phyloP scores from a whole-genome alignment of 2,797 vertebrate genomes.

The Morelia viridis region DNA sequence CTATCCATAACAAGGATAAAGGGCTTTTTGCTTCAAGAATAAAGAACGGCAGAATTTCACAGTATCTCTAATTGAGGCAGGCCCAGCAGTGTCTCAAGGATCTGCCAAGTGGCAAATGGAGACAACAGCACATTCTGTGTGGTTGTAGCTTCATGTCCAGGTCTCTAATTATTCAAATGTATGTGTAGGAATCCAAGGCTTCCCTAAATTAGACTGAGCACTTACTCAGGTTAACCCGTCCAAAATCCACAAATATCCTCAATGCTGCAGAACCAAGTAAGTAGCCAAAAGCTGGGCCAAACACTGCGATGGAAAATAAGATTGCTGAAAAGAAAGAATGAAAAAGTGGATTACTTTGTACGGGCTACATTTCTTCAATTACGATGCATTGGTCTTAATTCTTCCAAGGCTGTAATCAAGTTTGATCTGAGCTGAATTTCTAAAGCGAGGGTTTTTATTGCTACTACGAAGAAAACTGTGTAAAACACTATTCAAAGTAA shows the following conservation, averaged over 20 bases:
- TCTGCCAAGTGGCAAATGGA: accelerated
- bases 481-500: neutral
- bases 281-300: slow-evolving; percentile 92
- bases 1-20: neutral
- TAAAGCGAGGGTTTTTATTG: neutral
- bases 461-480: neutral
- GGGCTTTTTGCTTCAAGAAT: neutral
- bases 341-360: neutral
- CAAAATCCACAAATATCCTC: slow-evolving; percentile 88
- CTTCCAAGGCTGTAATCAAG: neutral
- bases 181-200: neutral
- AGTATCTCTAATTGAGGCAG: neutral
- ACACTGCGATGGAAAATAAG: slow-evolving; percentile 90
- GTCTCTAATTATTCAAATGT: neutral
- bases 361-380: neutral
- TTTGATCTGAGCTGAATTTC: neutral
- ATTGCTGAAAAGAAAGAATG: slow-evolving; percentile 78
- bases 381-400: neutral
- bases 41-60: neutral
- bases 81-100: neutral
- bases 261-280: slow-evolving; percentile 87
- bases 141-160: neutral
- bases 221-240: slow-evolving; percentile 79
- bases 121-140: neutral
- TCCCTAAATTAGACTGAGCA: slow-evolving; percentile 11